Conservation (phyloP, 2,113 vertebrate species). For the Myotis davidii region DNA sequence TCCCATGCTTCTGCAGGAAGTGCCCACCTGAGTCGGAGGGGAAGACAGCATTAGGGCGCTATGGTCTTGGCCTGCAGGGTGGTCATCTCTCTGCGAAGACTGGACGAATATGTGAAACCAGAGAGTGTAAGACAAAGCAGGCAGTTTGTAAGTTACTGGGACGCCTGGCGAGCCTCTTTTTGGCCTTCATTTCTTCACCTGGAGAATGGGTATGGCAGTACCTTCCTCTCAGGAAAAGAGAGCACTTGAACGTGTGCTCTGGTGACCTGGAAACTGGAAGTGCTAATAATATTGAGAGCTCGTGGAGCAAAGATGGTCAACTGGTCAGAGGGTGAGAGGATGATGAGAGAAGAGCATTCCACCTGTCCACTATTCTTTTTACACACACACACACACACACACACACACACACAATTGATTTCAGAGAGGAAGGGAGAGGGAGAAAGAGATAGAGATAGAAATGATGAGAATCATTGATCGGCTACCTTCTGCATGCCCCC, state of each 20-base stretch:
- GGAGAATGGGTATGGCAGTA: neutral
- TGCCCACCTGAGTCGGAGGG: conserved; percentile 8
- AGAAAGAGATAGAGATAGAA: neutral
- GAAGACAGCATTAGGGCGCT: neutral
- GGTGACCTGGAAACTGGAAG: neutral
- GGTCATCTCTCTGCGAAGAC: neutral
- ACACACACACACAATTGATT: no score
- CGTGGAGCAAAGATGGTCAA: neutral
- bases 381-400: neutral
- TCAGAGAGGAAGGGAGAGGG: neutral
- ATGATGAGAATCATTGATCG: neutral
- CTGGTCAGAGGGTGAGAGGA: neutral
- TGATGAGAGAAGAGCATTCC: neutral
- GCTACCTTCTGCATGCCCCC: neutral
- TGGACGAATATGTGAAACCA: neutral
- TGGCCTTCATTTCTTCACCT: neutral
- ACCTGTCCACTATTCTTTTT: neutral
- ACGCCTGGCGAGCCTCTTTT: neutral
- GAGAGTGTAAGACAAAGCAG: neutral
- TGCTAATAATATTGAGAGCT: neutral
- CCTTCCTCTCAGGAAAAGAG: neutral
- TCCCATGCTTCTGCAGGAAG: conserved; percentile 78
- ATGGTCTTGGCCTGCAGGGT: neutral
- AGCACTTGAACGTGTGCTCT: neutral
- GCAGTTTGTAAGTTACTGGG: neutral